These are phyloP conservation scores for Macroglossus sobrinus DNA, from an alignment of 2,113 vertebrate species.

Conservation along the genomic window DNA sequence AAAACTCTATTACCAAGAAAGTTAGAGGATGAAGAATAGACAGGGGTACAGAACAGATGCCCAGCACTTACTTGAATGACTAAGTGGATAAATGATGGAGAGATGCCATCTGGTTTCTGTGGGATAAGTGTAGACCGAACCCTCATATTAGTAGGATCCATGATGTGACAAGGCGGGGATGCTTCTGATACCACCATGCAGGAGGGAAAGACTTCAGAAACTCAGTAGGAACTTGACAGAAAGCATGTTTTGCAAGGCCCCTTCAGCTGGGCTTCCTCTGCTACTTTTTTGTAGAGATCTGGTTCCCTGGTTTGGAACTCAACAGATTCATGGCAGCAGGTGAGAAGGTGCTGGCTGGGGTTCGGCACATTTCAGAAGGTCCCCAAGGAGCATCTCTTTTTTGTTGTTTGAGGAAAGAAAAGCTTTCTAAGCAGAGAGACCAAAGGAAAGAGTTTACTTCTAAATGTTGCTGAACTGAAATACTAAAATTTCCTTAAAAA, in stretches of 20 bases:
- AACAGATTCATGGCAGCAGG: rapidly evolving
- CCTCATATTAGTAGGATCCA: background rate
- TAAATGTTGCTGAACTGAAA: background rate
- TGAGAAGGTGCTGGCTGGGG: background rate
- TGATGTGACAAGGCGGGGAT: background rate
- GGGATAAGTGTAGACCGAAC: background rate
- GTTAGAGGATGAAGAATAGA: background rate
- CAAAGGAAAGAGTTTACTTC: background rate
- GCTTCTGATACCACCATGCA: background rate
- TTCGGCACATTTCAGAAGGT: background rate
- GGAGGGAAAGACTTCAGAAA: background rate
- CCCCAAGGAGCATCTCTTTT: background rate
- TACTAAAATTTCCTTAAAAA: background rate
- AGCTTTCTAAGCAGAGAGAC: background rate
- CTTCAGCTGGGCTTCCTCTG: background rate
- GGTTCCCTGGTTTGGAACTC: background rate
- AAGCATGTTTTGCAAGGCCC: background rate
- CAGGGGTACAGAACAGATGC: background rate
- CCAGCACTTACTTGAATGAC: background rate
- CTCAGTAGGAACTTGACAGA: background rate
- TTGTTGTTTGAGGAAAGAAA: background rate
- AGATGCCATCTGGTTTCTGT: background rate
- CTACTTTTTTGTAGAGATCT: background rate
- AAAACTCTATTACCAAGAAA: background rate
- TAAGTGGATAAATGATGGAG: background rate